Evolutionary conservation across 2,113 vertebrate genomes (phyloP).

Genomic region (Apaloderma vittatum): DNA sequence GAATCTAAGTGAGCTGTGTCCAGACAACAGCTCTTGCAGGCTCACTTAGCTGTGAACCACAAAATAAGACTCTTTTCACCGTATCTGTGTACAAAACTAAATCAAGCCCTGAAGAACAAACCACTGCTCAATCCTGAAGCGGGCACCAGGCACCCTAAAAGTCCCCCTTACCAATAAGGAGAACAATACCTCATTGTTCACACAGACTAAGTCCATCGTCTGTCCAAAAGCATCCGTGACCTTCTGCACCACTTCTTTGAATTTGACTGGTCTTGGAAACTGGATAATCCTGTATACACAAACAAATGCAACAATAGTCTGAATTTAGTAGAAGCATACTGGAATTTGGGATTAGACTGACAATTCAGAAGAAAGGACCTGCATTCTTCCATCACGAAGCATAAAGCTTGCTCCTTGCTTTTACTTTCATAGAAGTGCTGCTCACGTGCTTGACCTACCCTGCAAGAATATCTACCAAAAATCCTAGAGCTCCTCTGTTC

Average conservation of each 20-base stretch:
- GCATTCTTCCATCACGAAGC: not conserved
- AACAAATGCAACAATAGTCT: not conserved
- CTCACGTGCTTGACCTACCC: not conserved
- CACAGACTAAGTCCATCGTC: slow-evolving; percentile 90
- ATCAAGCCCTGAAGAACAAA: not conserved
- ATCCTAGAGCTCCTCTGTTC: not conserved
- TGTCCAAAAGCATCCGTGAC: slow-evolving; percentile 92
- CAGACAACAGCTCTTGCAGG: not conserved
- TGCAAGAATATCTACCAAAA: not conserved
- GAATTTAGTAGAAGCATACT: not conserved
- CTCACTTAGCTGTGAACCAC: not conserved
- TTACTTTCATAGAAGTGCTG: not conserved
- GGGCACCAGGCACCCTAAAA: not conserved
- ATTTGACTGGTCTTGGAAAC: slow-evolving; percentile 88
- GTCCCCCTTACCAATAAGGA: not conserved
- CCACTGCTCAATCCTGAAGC: not conserved
- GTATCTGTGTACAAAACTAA: not conserved
- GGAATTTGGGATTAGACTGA: not conserved
- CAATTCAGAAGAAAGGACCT: not conserved
- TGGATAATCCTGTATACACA: slow-evolving; percentile 85
- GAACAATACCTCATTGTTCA: slow-evolving; percentile 86
- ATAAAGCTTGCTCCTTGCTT: not conserved
- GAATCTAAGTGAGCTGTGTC: not conserved
- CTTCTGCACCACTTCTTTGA: slow-evolving; percentile 91
- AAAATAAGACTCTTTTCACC: not conserved